Evolutionary conservation across 2,113 vertebrate species (phyloP).

Genomic region (Acinonyx jubatus): DNA sequence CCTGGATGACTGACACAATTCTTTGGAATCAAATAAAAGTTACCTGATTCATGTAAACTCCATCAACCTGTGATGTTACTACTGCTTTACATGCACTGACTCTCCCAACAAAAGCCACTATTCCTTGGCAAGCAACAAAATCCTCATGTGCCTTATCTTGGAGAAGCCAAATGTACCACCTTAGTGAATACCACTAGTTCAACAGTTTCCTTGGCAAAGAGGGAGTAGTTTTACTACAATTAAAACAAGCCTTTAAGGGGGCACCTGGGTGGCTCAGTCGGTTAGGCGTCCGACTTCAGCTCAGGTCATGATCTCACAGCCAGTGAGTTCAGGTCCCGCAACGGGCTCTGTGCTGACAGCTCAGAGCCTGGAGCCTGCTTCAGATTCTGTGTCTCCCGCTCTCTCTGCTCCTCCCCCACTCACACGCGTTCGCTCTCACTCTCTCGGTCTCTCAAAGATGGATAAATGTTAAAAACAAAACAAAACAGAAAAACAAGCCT

Average conservation of each 20-base stretch:
- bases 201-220: conserved; percentile 13
- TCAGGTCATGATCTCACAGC: no score
- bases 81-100: neutral
- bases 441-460: no score
- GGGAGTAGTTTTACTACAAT: neutral
- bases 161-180: neutral
- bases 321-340: no score
- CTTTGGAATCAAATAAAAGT: conserved; percentile 34
- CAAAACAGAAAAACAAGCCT: neutral
- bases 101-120: conserved; percentile 7
- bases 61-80: neutral
- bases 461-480: no score
- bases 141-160: neutral
- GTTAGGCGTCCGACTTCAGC: no score
- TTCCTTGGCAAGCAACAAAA: neutral
- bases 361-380: no score
- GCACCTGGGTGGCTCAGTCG: no score
- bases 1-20: neutral
- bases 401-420: no score
- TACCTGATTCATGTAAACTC: neutral
- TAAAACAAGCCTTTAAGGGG: neutral
- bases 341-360: no score
- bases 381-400: no score
- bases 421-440: no score
- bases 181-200: neutral